Conservation (phyloP, 2,888 invertebrate genomes). For the Anoplius nigerrimus region DNA sequence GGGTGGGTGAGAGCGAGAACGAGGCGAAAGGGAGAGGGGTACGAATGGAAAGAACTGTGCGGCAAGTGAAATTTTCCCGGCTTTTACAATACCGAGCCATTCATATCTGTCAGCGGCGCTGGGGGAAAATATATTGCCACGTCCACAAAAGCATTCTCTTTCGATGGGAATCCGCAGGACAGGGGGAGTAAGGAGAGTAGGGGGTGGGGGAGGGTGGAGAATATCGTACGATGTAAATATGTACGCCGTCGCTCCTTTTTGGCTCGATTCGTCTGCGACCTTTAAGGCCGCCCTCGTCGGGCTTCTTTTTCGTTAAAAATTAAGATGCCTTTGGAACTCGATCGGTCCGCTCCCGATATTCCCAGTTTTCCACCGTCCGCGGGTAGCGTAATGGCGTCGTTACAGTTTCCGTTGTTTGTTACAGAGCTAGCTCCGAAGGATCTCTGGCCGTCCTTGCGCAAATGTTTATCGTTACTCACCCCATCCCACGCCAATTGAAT, state of each 20-base stretch:
- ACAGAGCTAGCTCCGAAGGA: too few relatives aligned
- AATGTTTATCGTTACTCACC: too few relatives aligned
- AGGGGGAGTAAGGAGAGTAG: too few relatives aligned
- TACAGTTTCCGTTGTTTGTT: too few relatives aligned
- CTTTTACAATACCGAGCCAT: slow-evolving; percentile 41
- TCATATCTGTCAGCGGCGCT: slow-evolving; percentile 42
- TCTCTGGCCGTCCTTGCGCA: too few relatives aligned
- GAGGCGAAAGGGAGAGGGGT: not conserved
- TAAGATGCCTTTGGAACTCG: too few relatives aligned
- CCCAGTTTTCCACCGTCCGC: too few relatives aligned
- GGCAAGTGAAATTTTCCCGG: slow-evolving; percentile 43
- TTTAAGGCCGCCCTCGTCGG: not conserved
- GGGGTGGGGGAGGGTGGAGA: too few relatives aligned
- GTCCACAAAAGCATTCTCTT: slow-evolving; percentile 42
- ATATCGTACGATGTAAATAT: slow-evolving; percentile 42
- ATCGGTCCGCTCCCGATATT: too few relatives aligned
- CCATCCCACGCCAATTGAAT: too few relatives aligned
- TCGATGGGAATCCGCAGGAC: slow-evolving; percentile 32
- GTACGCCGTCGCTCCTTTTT: slow-evolving; percentile 10
- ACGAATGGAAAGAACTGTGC: slow-evolving; percentile 1
- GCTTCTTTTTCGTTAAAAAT: too few relatives aligned
- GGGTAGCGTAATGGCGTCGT: too few relatives aligned
- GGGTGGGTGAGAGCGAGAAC: slow-evolving; percentile 13
- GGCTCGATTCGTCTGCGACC: not conserved
- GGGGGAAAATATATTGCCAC: slow-evolving; percentile 36